Base-by-base conservation (phyloP, 2,113 vertebrate species). In the Sylvia atricapilla region DNA sequence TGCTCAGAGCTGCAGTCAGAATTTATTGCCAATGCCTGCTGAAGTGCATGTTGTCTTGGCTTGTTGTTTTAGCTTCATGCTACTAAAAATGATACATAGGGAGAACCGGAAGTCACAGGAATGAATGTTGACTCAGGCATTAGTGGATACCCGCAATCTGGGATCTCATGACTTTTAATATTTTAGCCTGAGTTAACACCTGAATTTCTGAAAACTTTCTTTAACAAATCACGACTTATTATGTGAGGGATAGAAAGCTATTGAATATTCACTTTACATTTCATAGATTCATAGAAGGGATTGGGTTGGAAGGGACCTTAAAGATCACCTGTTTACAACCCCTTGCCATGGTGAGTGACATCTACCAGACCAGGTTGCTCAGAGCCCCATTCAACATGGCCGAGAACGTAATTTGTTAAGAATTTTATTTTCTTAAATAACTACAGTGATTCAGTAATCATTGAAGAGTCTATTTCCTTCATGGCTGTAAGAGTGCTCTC, bases 11-110 rank as follows among this genome's bases (percentile, higher is more conserved):
- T 69, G 53, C 41, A 37, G 44, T 9, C 39, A 77, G 41, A 74
- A 84, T 92, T 94, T 92, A 62, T 49, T 73, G 28, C 49, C 2
- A 28, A 24, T 30, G n/a, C 69, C 19, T 96, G 63, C 67, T 83
- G 86, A 89, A 44, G 46, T 49, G 19, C 47, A 52, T 39, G 31
- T 63, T 18, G 19, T 69, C 16, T 73, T 59, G 13, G 39, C 20
- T 43, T 62, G 4, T 52, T 84, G 43, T 33, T 76, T 66, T 60
- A 77, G 10, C 24, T 66, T 80, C 20, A 33, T 1, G 1, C 11
- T 74, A 50, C 39, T 77, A 23, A 94, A 94, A 90, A 49, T 83
- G 13, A 78, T 63, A 63, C 35, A 39, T 9, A 43, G 35, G 30
- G 23, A 78, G 68, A 87, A 33, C 3, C 35, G 47, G 23, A 77